Percentiles rank a stretch among this genome's conserved stretches.
These are phyloP conservation scores for Pelagia noctiluca DNA, from an alignment of 30 jellyfish, hydroid and myxozoan genomes.

Conservation along the genomic window DNA sequence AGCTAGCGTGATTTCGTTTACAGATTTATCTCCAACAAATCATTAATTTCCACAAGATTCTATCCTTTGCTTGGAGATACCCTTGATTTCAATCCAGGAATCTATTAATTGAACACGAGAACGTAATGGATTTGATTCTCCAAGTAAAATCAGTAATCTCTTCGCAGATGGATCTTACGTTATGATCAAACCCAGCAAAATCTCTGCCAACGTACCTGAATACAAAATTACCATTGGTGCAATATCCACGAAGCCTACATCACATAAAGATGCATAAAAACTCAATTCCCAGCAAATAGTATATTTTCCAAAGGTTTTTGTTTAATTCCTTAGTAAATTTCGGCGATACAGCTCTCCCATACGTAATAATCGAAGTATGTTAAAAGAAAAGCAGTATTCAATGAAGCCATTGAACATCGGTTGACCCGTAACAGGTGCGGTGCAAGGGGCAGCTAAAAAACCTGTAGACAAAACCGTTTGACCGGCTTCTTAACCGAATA, in stretches of 20 bases:
- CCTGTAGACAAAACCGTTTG: conserved; percentile 13
- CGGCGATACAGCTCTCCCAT: neutral
- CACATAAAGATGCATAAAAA: conserved; percentile 14
- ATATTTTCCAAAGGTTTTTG: conserved; percentile 11
- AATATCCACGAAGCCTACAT: conserved; percentile 46
- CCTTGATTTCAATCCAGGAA: no score
- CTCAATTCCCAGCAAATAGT: neutral
- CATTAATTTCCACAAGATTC: no score
- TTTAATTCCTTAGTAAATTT: neutral
- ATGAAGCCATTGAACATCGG: conserved; percentile 56
- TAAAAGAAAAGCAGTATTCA: conserved; percentile 60
- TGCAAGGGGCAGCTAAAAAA: neutral
- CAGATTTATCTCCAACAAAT: no score
- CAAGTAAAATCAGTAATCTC: no score
- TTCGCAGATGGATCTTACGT: neutral
- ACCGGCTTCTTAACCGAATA: neutral
- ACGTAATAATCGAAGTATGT: conserved; percentile 64
- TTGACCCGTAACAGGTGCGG: conserved; percentile 67
- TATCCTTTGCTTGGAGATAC: no score
- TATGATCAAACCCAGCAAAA: neutral
- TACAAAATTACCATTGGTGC: conserved; percentile 54
- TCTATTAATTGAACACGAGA: no score
- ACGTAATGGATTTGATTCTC: no score
- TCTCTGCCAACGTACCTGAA: conserved; percentile 17
- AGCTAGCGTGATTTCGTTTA: no score